These are phyloP conservation scores for Epizoanthus illoricatus DNA, from an alignment of 92 coral and sea anemone genomes.

Conservation along the genomic window DNA sequence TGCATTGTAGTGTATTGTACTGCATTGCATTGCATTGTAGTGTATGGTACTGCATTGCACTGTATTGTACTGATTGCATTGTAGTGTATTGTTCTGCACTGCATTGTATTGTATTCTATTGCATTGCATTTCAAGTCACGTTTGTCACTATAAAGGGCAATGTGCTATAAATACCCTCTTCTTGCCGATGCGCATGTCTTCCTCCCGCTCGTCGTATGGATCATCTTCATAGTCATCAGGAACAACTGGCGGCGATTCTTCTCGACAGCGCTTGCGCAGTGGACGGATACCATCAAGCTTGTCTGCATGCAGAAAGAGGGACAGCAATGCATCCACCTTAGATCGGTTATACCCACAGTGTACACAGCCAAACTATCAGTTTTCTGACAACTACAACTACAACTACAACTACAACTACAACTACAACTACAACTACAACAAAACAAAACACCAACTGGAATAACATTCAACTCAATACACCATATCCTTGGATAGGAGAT, in stretches of 20 bases:
- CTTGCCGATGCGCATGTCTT: constrained; percentile 99
- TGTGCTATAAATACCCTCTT: constrained; percentile 69
- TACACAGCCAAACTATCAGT: not conserved
- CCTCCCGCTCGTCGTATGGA: constrained; percentile 98
- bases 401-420: no score
- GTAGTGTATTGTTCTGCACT: no score
- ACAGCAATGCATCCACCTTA: not conserved
- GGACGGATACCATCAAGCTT: constrained; percentile 96
- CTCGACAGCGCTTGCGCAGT: constrained; percentile 68
- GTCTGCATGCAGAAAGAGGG: constrained; percentile 48
- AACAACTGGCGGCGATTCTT: constrained; percentile 73
- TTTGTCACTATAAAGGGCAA: not conserved
- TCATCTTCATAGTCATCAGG: constrained; percentile 84
- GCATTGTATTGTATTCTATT: not conserved
- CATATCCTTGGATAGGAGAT: no score
- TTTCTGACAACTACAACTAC: no score
- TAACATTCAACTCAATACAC: no score
- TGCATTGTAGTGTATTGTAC: no score
- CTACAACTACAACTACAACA: no score
- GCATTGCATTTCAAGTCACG: not conserved
- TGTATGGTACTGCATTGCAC: no score
- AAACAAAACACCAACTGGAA: no score
- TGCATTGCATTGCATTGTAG: no score
- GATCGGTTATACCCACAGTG: not conserved
- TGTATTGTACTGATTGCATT: no score